Evolutionary conservation across 1,140 invertebrate species (phyloP), one percentile per base, ranked within the genome.

Genomic region (Metaphire vulgaris): DNA sequence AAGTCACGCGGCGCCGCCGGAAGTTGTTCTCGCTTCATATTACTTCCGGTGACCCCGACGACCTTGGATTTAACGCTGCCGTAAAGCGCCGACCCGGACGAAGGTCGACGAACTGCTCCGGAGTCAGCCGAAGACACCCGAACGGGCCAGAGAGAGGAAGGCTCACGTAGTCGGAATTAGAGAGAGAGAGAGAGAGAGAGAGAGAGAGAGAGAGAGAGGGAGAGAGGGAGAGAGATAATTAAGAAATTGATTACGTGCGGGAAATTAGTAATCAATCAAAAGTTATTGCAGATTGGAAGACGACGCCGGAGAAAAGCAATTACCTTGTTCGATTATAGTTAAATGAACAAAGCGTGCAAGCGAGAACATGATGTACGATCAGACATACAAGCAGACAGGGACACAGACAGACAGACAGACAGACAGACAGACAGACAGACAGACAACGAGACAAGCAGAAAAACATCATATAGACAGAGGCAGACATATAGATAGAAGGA

Each of bases 41-140:
- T 56, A 56, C 41, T 56, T 56, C 41, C 41, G 41, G 41, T 56
- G 41, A 56, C 41, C n/a, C n/a, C n/a, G n/a, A n/a, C n/a, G n/a
- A n/a, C n/a, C n/a, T n/a, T n/a, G n/a, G n/a, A n/a, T n/a, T n/a
- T n/a, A n/a, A n/a, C n/a, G n/a, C n/a, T n/a, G 41, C 21, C 41
- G 6, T 56, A 6, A 56, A 56, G 21, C 41, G 6, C 41, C 6
- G 6, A 12, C 41, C 41, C 6, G 41, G 41, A 56, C 41, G 21
- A 6, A 56, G 41, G 41, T 56, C 41, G n/a, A n/a, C n/a, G n/a
- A n/a, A n/a, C n/a, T n/a, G n/a, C n/a, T n/a, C n/a, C n/a, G n/a
- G n/a, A n/a, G 6, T 56, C 6, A 56, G 21, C 41, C 41, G 6
- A 12, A 56, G 6, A 6, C 6, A 6, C 41, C 41, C 41, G 6